Evolutionary conservation across 1,140 invertebrate species (phyloP).

Genomic region (Brachionus plicatilis): DNA sequence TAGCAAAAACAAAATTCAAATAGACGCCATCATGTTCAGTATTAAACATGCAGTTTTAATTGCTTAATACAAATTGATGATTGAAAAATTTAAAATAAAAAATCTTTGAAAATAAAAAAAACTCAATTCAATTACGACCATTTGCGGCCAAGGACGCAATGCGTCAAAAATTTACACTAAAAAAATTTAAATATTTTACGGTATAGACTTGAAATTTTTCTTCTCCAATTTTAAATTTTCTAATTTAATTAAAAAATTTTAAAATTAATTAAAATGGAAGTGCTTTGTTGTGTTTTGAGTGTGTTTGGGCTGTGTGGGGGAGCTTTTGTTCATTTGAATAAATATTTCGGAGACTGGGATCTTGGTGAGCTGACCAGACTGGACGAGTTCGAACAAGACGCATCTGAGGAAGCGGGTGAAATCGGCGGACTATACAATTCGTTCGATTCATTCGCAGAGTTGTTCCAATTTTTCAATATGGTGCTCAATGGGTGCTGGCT

Average conservation of each 20-base stretch:
- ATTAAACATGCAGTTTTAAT: not conserved
- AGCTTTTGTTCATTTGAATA: not conserved
- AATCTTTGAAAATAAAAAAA: not conserved
- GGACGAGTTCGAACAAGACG: constrained; percentile 21
- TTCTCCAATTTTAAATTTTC: not conserved
- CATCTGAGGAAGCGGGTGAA: not conserved
- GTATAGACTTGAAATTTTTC: constrained; percentile 11
- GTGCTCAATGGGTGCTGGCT: not conserved
- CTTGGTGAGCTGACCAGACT: constrained; percentile 10
- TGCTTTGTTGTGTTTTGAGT: not conserved
- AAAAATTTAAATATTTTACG: constrained; percentile 26
- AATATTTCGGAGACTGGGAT: constrained; percentile 3
- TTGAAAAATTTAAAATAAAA: not conserved
- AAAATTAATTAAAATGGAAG: not conserved
- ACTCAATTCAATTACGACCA: not conserved
- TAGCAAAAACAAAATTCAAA: constrained; percentile 15
- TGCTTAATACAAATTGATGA: not conserved
- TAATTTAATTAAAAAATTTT: not conserved
- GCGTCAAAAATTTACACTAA: constrained; percentile 2
- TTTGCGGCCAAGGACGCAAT: not conserved
- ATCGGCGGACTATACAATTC: constrained; percentile 32
- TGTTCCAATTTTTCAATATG: not conserved
- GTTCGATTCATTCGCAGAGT: not conserved
- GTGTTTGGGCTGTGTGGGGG: not conserved
- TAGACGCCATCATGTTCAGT: constrained; percentile 8